phyloP scores from a whole-genome alignment of 2,113 vertebrate genomes.

The Tapirus terrestris region DNA sequence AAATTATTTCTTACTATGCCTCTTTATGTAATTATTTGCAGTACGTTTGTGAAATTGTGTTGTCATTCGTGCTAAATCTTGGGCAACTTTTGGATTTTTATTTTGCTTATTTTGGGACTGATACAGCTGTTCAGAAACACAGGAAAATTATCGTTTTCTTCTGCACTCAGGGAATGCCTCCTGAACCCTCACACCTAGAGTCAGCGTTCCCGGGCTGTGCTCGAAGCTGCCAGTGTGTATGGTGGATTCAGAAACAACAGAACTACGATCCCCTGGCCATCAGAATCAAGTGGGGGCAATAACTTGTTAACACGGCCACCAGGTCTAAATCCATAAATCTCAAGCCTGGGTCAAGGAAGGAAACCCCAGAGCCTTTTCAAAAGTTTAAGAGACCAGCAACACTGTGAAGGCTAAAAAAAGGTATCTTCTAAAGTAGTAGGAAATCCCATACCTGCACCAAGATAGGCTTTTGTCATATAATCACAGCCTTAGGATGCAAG shows the following conservation, averaged over 20 bases:
- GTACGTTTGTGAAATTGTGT: neutral
- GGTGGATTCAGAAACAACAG: neutral
- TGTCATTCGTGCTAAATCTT: constrained; percentile 24
- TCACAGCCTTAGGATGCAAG: constrained; percentile 15
- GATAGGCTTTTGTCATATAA: constrained; percentile 35
- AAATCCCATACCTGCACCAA: constrained; percentile 8
- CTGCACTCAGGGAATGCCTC: neutral
- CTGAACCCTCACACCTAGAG: neutral
- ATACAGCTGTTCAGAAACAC: constrained; percentile 36
- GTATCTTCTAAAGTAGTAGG: constrained; percentile 26
- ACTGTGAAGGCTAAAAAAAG: neutral
- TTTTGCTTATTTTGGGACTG: neutral
- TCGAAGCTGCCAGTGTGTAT: neutral
- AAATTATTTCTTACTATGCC: constrained; percentile 3
- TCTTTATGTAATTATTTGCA: constrained; percentile 10
- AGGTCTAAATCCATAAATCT: constrained; percentile 44
- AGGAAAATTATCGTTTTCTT: constrained; percentile 50
- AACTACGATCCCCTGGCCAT: neutral
- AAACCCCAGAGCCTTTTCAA: neutral
- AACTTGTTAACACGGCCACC: neutral
- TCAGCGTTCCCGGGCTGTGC: neutral
- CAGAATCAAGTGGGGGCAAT: neutral
- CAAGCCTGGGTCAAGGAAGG: constrained; percentile 17
- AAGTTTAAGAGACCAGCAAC: constrained; percentile 35
- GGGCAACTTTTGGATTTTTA: constrained; percentile 33